Evolutionary conservation across 2,888 invertebrate species (phyloP).

Genomic region (Marasmarcha lunaedactyla): DNA sequence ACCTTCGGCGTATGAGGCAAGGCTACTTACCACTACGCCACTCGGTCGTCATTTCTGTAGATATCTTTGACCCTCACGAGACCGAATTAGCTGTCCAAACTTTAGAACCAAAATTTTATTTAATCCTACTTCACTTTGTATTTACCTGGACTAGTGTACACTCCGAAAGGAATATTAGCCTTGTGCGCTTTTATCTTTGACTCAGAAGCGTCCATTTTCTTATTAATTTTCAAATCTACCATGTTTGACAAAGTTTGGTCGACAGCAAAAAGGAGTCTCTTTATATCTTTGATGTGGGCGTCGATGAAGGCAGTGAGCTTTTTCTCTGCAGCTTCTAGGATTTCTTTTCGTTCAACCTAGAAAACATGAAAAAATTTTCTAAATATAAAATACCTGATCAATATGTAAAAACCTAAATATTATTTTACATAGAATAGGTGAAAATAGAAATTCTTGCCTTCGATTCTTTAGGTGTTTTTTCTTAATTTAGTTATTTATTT

Average conservation of each 20-base stretch:
- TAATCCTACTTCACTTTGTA: too few species aligned
- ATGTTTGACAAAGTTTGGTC: constrained; percentile 60
- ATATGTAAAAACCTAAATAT: background rate
- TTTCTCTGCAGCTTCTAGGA: constrained; percentile 33
- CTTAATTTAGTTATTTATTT: too few species aligned
- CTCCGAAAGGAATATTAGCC: constrained; percentile 57
- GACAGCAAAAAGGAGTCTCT: constrained; percentile 47
- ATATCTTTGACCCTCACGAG: too few species aligned
- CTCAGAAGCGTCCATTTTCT: constrained; percentile 61
- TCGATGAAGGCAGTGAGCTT: constrained; percentile 46
- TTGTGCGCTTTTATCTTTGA: constrained; percentile 51
- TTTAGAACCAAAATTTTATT: too few species aligned
- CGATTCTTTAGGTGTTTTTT: too few species aligned
- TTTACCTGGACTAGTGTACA: constrained; percentile 55
- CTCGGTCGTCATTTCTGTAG: too few species aligned
- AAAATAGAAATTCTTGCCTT: too few species aligned
- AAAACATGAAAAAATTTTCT: constrained; percentile 5
- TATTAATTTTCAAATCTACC: constrained; percentile 53
- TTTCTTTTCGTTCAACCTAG: constrained; percentile 46
- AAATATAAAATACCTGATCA: background rate
- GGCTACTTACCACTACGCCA: too few species aligned
- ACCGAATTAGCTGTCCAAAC: too few species aligned
- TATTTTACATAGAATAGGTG: too few species aligned
- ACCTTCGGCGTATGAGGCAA: too few species aligned
- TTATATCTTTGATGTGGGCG: constrained; percentile 48